These are phyloP conservation scores for Anodontia alba DNA, from an alignment of 2,888 invertebrate genomes.

Conservation along the genomic window DNA sequence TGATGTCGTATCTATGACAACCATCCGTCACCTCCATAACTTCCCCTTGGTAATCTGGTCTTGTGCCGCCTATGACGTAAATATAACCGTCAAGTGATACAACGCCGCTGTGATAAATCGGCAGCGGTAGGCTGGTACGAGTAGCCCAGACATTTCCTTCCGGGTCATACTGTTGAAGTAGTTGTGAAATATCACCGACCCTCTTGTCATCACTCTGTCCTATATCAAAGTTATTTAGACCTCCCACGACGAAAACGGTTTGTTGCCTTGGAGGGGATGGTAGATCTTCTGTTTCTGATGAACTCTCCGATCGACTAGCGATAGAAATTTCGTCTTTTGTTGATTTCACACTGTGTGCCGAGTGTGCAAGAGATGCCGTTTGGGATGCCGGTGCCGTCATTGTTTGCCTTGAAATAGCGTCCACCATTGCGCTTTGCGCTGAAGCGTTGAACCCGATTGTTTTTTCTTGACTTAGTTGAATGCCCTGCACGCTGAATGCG, in stretches of 20 bases:
- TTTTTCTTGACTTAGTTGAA: not conserved
- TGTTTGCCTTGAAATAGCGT: not conserved
- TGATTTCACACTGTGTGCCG: not conserved
- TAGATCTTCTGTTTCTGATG: not conserved
- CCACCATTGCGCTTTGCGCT: not conserved
- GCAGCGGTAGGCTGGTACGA: slow-evolving; percentile 64
- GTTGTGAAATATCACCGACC: slow-evolving; percentile 43
- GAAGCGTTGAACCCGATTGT: not conserved
- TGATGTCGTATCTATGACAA: slow-evolving; percentile 66
- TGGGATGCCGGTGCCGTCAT: no score
- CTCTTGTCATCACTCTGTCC: slow-evolving; percentile 18
- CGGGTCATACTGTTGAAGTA: slow-evolving; percentile 66
- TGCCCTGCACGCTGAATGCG: no score
- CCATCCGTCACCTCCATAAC: slow-evolving; percentile 49
- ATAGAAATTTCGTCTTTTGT: not conserved
- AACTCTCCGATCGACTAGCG: not conserved
- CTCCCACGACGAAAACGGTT: slow-evolving; percentile 67
- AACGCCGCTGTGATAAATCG: slow-evolving; percentile 71
- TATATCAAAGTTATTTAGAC: slow-evolving; percentile 48
- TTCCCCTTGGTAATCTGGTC: not conserved
- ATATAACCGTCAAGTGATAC: slow-evolving; percentile 63
- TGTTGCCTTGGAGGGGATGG: slow-evolving; percentile 33
- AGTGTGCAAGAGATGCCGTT: not conserved
- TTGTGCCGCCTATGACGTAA: slow-evolving; percentile 71
- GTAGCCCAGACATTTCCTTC: slow-evolving; percentile 65